Evolutionary conservation across 2,797 vertebrate species (phyloP).

Genomic region (Dicrostonyx torquatus): DNA sequence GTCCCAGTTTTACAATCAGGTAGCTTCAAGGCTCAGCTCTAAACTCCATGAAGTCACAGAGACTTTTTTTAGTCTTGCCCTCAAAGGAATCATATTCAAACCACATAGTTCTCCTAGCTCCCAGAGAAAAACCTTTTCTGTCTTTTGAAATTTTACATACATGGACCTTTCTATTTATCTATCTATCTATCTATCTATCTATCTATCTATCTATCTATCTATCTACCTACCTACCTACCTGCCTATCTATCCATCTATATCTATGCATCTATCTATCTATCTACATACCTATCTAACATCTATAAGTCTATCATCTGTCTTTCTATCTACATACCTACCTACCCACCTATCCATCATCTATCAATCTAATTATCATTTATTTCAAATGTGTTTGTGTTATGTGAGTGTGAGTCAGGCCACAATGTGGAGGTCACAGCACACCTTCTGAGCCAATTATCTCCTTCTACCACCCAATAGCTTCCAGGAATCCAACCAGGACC

Average conservation of each 20-base stretch:
- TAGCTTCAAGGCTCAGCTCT: slow-evolving; percentile 36
- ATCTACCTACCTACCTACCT: neutral
- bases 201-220: neutral
- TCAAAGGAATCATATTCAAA: slow-evolving; percentile 57
- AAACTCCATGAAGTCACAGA: slow-evolving; percentile 34
- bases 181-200: neutral
- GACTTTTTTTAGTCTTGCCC: slow-evolving; percentile 1
- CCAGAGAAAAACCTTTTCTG: slow-evolving; percentile 27
- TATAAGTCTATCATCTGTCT: neutral
- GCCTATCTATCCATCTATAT: neutral
- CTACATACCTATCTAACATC: too few relatives aligned
- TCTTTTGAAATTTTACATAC: neutral
- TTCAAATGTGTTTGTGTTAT: neutral
- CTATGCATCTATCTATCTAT: neutral
- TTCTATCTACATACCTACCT: too few relatives aligned
- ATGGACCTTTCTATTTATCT: neutral
- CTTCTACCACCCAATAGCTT: neutral
- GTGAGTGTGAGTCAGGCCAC: fast-evolving
- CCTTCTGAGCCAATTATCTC: neutral
- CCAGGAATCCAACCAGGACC: neutral
- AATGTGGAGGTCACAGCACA: neutral
- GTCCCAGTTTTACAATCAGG: neutral
- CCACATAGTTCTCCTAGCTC: neutral
- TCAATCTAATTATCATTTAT: neutral
- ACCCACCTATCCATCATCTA: too few relatives aligned